Evolutionary conservation across 1,140 invertebrate species (phyloP).

Genomic region (Megathymus violae): DNA sequence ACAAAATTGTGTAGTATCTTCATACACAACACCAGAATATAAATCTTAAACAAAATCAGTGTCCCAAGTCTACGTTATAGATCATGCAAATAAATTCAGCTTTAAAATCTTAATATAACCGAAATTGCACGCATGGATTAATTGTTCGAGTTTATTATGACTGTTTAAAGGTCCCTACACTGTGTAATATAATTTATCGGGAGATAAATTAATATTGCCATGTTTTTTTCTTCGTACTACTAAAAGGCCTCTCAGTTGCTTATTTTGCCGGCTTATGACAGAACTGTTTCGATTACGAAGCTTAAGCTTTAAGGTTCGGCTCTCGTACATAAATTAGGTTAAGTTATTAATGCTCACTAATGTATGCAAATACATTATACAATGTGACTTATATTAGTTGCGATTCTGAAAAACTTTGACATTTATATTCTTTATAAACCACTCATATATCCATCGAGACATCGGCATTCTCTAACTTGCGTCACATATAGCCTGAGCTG

Average conservation of each 20-base stretch:
- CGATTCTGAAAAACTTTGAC: neutral
- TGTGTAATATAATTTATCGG: neutral
- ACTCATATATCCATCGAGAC: too few relatives aligned
- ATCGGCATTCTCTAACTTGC: too few relatives aligned
- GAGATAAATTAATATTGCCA: neutral
- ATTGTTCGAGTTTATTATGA: too few relatives aligned
- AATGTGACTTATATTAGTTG: neutral
- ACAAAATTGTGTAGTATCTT: too few relatives aligned
- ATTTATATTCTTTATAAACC: neutral
- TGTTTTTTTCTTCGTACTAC: neutral
- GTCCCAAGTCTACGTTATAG: too few relatives aligned
- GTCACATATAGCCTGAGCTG: too few relatives aligned
- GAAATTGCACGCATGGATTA: too few relatives aligned
- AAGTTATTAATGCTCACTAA: slow-evolving; percentile 3
- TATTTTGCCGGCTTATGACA: slow-evolving; percentile 1
- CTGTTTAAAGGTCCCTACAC: too few relatives aligned
- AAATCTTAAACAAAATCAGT: too few relatives aligned
- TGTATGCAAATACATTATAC: slow-evolving; percentile 13
- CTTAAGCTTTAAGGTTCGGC: slow-evolving; percentile 7
- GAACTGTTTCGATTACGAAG: slow-evolving; percentile 3
- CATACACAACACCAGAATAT: too few relatives aligned
- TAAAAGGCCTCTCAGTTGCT: slow-evolving; percentile 9
- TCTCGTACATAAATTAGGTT: slow-evolving; percentile 4
- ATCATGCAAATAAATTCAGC: too few relatives aligned
- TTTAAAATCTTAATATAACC: too few relatives aligned